Evolutionary conservation across 2,797 vertebrate genomes (phyloP).

Genomic region (Chrysocyon brachyurus): DNA sequence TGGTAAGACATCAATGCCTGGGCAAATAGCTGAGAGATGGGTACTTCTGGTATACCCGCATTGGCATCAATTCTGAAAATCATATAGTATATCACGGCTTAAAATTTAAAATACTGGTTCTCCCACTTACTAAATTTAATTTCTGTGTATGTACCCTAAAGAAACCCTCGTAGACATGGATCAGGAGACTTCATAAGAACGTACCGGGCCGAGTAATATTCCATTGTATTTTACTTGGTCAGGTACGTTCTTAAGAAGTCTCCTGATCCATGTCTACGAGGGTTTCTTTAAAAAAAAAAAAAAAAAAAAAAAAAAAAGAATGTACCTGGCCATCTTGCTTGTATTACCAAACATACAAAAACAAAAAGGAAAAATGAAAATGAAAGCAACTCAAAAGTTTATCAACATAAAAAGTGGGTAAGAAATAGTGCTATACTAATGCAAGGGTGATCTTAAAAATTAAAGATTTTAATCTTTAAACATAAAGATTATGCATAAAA

Average conservation of each 20-base stretch:
- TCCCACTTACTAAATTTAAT: not conserved
- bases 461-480: too few species aligned
- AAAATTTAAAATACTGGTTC: not conserved
- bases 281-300: not conserved
- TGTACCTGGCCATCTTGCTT: not conserved
- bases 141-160: not conserved
- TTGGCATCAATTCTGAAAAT: not conserved
- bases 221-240: too few species aligned
- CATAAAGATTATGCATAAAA: too few species aligned
- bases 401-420: not conserved
- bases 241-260: not conserved
- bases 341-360: not conserved
- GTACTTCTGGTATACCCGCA: not conserved
- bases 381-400: not conserved
- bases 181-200: not conserved
- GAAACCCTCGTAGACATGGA: not conserved
- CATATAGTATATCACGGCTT: not conserved
- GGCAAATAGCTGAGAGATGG: not conserved
- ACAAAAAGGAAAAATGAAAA: not conserved
- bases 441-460: not conserved
- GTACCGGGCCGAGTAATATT: too few species aligned
- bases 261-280: not conserved
- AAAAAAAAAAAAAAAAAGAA: too few species aligned
- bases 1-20: not conserved
- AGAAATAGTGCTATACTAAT: not conserved